Base-by-base conservation (phyloP, 2,797 vertebrate species). In the Sebastes steindachneri region DNA sequence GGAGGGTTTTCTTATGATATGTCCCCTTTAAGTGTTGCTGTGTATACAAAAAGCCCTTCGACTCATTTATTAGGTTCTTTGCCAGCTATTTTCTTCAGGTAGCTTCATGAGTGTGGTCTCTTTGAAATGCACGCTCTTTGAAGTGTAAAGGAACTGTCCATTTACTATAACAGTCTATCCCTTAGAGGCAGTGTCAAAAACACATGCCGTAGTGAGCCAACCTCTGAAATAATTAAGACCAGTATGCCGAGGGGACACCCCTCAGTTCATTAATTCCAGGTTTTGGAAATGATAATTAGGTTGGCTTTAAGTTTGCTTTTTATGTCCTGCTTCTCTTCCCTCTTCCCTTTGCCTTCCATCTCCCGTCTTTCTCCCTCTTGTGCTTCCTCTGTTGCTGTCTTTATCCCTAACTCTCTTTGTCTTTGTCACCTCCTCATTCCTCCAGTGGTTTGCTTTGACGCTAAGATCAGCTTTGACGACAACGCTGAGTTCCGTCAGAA, bases 391-490 rank as follows among this genome's bases (percentile, higher is more conserved):
- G 14, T 48, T 57, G 29, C 63, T 41, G 3, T 45, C 41, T 60
- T 12, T 54, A 35, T 77, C 21, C 19, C 57, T 82, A 25, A 82
- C 73, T 68, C 53, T 41, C 37, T 41, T 41, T n/a, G 31, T 45
- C 68, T 76, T 72, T 84, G 53, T 81, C 54, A 19, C 80, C n/a
- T 70, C 35, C 29, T 21, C 28, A 10, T 75, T 55, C 41, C 28
- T 82, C 23, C 85, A 99, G 99, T 99, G 91, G 97, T 99, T 87
- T 99, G 98, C 94, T 99, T 99, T 82, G 98, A 99, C 92, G 99
- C 99, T 75, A 99, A 99, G 94, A 99, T 99, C 95, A 99, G 97
- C 96, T 99, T 99, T 74, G 99, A 99, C 64, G 99, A 99, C 96
- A 99, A 99, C 0, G 99, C 98, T 0, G 97, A 99, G 95, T 99